Conservation (phyloP, 2,113 vertebrate species). For the Chaenogobius annularis region DNA sequence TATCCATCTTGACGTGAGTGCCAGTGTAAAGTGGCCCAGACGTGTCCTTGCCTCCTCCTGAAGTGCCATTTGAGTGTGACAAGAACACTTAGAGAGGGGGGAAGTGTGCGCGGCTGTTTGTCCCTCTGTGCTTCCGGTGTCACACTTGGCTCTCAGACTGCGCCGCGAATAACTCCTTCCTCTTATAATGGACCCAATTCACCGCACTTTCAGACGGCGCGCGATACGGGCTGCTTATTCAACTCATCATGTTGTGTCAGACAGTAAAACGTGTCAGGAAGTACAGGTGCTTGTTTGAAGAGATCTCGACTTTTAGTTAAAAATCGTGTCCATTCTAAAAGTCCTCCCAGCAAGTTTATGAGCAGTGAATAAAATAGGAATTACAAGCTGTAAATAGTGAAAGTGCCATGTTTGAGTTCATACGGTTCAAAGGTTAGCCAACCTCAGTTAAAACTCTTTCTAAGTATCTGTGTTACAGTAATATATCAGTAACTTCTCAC, state of each 20-base stretch:
- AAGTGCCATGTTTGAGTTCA: no score
- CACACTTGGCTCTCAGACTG: background rate
- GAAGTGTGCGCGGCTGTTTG: slow-evolving; percentile 15
- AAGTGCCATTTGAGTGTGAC: slow-evolving; percentile 45
- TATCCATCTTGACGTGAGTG: slow-evolving; percentile 12
- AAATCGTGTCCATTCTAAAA: no score
- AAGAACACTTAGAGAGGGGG: slow-evolving; percentile 34
- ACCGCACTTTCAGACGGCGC: background rate
- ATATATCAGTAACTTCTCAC: no score
- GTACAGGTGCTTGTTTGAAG: no score
- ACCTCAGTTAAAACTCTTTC: no score
- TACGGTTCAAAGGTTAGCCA: no score
- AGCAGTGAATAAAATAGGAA: no score
- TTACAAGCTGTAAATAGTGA: no score
- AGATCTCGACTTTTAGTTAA: no score
- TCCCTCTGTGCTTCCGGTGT: slow-evolving; percentile 38
- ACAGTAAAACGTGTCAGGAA: background rate
- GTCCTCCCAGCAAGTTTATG: no score
- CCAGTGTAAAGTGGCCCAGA: slow-evolving; percentile 25
- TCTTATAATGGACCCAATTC: background rate
- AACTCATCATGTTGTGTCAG: background rate
- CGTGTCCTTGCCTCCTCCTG: slow-evolving; percentile 30
- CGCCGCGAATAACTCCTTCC: background rate
- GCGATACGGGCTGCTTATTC: background rate
- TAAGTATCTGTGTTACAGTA: no score